These are phyloP conservation scores for Pongo abelii DNA, from an alignment of 2,113 vertebrate species.

Conservation along the genomic window DNA sequence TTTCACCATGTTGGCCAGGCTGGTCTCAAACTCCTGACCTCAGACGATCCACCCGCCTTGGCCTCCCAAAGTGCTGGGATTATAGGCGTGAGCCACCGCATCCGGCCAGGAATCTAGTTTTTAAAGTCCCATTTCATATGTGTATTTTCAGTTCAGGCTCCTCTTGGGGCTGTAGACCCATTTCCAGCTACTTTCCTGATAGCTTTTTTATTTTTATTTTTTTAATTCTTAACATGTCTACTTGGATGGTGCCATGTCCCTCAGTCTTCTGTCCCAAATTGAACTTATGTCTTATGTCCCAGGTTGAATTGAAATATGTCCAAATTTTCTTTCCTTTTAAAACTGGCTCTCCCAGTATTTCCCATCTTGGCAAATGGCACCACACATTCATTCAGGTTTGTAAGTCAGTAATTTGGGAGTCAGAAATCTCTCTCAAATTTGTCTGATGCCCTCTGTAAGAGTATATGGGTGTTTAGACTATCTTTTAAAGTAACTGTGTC, in stretches of 20 bases:
- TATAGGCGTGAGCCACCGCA: too few species aligned
- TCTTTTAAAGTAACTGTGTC: conserved; percentile 11
- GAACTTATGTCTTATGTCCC: neutral
- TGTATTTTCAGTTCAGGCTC: neutral
- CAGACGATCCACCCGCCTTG: too few species aligned
- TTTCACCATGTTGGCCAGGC: too few species aligned
- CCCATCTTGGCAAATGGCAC: neutral
- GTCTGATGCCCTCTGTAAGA: neutral
- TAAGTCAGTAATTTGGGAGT: neutral
- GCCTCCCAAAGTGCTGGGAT: too few species aligned
- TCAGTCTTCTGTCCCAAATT: neutral
- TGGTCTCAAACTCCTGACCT: too few species aligned
- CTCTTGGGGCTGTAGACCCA: neutral
- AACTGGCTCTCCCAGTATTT: neutral
- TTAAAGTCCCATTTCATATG: neutral
- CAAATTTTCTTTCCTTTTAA: neutral
- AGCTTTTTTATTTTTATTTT: neutral
- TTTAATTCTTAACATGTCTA: neutral
- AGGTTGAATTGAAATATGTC: too few species aligned
- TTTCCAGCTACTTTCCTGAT: neutral
- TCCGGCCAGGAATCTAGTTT: neutral
- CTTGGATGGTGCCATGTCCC: neutral
- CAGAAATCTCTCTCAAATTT: neutral
- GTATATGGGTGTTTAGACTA: neutral
- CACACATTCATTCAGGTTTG: neutral